Percentiles rank a stretch among this genome's conserved stretches.
phyloP scores from a whole-genome alignment of 2,797 vertebrate genomes.

The Caiman crocodilus region DNA sequence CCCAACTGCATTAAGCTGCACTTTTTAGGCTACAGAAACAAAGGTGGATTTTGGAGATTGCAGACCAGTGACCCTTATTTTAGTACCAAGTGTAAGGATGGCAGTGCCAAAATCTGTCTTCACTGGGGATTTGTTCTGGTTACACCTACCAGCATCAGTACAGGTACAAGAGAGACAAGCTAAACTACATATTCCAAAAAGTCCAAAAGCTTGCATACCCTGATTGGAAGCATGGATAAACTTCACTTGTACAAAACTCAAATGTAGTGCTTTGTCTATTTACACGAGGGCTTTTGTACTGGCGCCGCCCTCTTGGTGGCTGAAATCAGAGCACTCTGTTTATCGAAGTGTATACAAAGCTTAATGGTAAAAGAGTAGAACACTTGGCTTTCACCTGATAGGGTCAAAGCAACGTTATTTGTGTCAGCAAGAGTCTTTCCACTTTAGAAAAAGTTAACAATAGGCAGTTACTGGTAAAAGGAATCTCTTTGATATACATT shows the following conservation, averaged over 20 bases:
- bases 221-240: no score
- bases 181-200: not conserved
- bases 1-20: not conserved
- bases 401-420: not conserved
- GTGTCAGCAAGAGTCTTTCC: not conserved
- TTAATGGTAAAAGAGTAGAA: not conserved
- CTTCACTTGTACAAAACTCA: not conserved
- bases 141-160: no score
- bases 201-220: not conserved
- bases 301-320: no score
- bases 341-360: not conserved
- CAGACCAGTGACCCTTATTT: not conserved
- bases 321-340: not conserved
- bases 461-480: not conserved
- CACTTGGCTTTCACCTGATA: not conserved
- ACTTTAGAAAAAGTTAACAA: not conserved
- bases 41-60: not conserved
- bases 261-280: not conserved
- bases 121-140: not conserved
- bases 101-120: not conserved
- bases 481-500: not conserved
- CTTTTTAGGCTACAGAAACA: not conserved
- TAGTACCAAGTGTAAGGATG: not conserved
- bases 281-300: not conserved
- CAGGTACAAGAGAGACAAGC: not conserved